Base-by-base conservation (phyloP, 2,888 invertebrate species). In the Cremastobaeus sp. region DNA sequence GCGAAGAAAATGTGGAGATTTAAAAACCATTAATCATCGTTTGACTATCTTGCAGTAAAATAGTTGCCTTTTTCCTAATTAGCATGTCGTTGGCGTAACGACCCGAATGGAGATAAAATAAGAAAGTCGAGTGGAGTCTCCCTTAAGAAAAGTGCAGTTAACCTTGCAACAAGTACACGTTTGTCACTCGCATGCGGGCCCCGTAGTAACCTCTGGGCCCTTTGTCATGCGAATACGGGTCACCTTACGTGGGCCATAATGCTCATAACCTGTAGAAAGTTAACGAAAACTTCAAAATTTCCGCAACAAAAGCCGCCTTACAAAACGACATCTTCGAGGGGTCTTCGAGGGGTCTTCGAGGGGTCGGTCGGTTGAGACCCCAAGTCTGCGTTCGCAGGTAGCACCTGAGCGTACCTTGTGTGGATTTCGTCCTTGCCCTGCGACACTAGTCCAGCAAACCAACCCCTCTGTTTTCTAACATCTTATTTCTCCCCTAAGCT, bases 221-320 rank as follows among this genome's bases (percentile, higher is more conserved):
- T 60, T 76, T 76, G 54, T 76, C 35, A 28, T 25, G 39, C 35
- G 55, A 62, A 72, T 50, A 32, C 60, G 76, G 77, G 76, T 77
- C 76, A 72, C 62, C 60, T 78, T 71, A 64, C 72, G 48, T 50
- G 73, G 68, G 35, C 39, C 74, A 48, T 77, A 80, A 81, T 77
- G 69, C 55, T 50, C 74, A 41, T 78, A 81, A 81, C 79, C 77
- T 76, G 78, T 59, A 52, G 45, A 41, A 64, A 65, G 71, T 66
- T 60, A 60, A 75, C 70, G 78, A 81, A 81, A 78, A 79, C n/a
- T 78, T 80, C 65, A 66, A 80, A 82, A 84, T 85, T 84, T 82
- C 80, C 82, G 83, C 83, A 81, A 84, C 83, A 85, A 85, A 81
- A 66, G 68, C 50, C 55, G 41, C 59, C 65, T 72, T 66, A 80